Conservation (phyloP, 2,888 invertebrate genomes). For the Sphecodes monilicornis region DNA sequence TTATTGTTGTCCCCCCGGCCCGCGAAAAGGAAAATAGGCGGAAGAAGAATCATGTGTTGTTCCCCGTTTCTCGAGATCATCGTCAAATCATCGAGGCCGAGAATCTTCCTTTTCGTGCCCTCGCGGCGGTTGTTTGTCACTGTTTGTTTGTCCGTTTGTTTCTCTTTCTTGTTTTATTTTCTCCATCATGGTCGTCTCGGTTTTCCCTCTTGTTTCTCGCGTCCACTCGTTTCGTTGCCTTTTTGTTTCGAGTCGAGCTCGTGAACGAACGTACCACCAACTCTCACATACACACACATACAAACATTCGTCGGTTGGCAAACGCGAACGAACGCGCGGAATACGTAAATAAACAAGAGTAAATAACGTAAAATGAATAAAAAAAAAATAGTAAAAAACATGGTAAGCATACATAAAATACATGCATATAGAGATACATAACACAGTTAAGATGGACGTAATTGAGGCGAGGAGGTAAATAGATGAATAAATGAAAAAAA, state of each 20-base stretch:
- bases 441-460: slow-evolving; percentile 9
- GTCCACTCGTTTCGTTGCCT: not conserved
- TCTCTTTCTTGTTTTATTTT: not conserved
- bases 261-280: slow-evolving; percentile 23
- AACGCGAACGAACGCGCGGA: not conserved
- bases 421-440: slow-evolving; percentile 10
- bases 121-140: not conserved
- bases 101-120: not conserved
- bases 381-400: not conserved
- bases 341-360: slow-evolving; percentile 9
- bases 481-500: not conserved
- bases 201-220: not conserved
- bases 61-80: slow-evolving; percentile 21
- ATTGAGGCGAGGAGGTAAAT: not conserved
- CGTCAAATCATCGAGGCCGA: slow-evolving; percentile 1
- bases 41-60: slow-evolving; percentile 16
- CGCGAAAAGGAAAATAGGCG: not conserved
- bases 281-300: not conserved
- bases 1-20: slow-evolving; percentile 34
- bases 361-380: not conserved
- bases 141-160: slow-evolving; percentile 26
- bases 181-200: not conserved
- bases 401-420: slow-evolving; percentile 7
- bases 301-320: not conserved
- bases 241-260: slow-evolving; percentile 5